phyloP scores from a whole-genome alignment of 1,140 invertebrate genomes.

The Eurosta solidaginis region DNA sequence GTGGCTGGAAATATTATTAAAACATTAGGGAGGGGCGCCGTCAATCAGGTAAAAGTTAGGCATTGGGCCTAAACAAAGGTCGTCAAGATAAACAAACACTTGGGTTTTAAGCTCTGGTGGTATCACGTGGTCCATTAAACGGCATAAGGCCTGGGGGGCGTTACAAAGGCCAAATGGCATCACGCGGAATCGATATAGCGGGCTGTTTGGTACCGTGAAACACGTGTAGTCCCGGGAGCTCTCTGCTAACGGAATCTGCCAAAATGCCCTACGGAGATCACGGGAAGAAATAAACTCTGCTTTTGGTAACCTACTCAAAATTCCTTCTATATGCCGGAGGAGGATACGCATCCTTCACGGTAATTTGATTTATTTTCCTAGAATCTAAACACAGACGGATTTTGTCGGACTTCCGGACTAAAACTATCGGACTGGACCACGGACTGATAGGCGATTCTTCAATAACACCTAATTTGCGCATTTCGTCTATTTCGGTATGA shows the following conservation, averaged over 20 bases:
- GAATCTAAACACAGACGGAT: conserved; percentile 29
- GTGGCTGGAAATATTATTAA: no score
- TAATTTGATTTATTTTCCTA: conserved; percentile 25
- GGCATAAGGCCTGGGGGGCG: background rate
- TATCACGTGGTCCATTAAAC: background rate
- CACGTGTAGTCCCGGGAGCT: conserved; percentile 24
- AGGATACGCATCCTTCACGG: conserved; percentile 31
- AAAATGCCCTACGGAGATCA: conserved; percentile 26
- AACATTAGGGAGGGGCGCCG: no score
- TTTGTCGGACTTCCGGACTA: conserved; percentile 28
- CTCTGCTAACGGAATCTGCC: conserved; percentile 29
- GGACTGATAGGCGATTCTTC: conserved; percentile 28
- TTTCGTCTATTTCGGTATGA: background rate
- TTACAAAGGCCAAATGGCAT: background rate
- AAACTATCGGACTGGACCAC: conserved; percentile 34
- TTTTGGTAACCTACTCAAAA: conserved; percentile 31
- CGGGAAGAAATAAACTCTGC: conserved; percentile 29
- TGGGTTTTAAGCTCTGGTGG: background rate
- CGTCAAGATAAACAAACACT: background rate
- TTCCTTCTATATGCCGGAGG: conserved; percentile 30
- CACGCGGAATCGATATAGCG: background rate
- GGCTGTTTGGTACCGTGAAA: conserved; percentile 23
- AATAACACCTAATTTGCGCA: conserved; percentile 9
- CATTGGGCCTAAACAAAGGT: no score
- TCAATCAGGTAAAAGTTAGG: no score